A percentile compares a stretch with the other conserved stretches of the same genome.
Evolutionary conservation across 2,797 vertebrate genomes (phyloP).

Genomic region (Octomys mimax): DNA sequence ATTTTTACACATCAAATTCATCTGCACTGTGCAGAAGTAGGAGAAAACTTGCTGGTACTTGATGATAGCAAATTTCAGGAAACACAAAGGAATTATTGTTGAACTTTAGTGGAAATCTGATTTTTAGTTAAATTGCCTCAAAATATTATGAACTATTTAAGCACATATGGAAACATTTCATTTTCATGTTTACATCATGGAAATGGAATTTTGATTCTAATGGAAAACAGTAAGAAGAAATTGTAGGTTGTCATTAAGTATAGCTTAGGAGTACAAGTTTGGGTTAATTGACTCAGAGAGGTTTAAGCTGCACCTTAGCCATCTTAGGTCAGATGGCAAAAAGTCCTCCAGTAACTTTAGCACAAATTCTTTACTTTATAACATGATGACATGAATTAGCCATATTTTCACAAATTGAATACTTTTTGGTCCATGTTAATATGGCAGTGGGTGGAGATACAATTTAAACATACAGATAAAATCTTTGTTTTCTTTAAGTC

Average conservation of each 20-base stretch:
- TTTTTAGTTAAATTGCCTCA: not conserved
- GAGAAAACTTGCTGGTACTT: not conserved
- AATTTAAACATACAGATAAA: not conserved
- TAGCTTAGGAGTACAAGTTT: not conserved
- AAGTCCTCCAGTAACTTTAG: not conserved
- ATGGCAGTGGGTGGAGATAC: not conserved
- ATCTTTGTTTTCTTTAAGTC: not conserved
- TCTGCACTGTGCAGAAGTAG: not conserved
- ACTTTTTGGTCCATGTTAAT: not conserved
- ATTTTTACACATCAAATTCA: not conserved
- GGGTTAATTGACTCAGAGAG: not conserved
- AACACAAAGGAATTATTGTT: not conserved
- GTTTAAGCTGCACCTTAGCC: not conserved
- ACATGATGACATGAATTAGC: not conserved
- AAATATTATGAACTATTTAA: not conserved
- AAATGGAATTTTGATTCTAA: not conserved
- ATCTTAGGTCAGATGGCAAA: not conserved
- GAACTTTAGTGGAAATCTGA: not conserved
- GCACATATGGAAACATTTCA: not conserved
- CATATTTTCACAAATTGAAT: not conserved
- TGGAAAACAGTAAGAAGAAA: not conserved
- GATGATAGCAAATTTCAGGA: not conserved
- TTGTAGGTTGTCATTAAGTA: not conserved
- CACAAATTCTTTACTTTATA: not conserved
- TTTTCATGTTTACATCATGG: not conserved